Conservation (phyloP, 2,888 invertebrate species). For the Tipula confusa region DNA sequence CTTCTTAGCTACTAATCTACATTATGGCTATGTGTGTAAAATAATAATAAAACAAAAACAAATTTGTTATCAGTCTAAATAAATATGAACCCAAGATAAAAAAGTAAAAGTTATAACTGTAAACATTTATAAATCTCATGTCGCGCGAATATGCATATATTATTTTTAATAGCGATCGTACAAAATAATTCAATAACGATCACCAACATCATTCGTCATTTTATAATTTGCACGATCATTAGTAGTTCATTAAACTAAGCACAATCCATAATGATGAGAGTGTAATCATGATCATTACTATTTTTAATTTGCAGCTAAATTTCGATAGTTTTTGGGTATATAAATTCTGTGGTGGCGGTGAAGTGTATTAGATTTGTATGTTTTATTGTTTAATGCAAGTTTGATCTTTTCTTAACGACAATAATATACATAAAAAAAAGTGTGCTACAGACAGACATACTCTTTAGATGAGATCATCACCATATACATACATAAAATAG, state of each 20-base stretch:
- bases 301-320: neutral
- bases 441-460: neutral
- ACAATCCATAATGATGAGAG: neutral
- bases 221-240: neutral
- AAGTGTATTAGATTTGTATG: neutral
- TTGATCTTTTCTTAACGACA: neutral
- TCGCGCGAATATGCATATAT: neutral
- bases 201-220: neutral
- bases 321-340: neutral
- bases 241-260: neutral
- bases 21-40: neutral
- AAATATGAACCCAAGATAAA: neutral
- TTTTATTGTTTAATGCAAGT: neutral
- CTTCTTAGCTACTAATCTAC: neutral
- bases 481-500: neutral
- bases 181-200: neutral
- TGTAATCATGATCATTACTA: neutral
- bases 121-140: neutral
- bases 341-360: neutral
- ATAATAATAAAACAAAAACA: neutral
- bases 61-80: neutral
- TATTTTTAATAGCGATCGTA: neutral
- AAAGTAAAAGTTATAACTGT: neutral
- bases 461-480: neutral
- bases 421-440: neutral